Evolutionary conservation across 2,113 vertebrate genomes (phyloP).

Genomic region (Equus przewalskii): DNA sequence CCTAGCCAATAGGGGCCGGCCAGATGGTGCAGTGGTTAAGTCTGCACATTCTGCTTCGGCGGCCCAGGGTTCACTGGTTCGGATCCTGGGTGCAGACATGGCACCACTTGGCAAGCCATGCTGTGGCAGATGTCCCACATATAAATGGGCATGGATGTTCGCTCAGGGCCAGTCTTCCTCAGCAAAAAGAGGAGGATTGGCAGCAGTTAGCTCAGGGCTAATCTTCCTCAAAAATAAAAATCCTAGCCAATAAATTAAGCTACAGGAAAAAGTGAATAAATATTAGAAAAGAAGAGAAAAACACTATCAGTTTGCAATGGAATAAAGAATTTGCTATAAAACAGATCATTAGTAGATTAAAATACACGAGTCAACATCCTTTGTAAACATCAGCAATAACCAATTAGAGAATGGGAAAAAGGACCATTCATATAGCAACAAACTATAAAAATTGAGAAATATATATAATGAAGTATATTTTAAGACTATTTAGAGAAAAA

Average conservation of each 20-base stretch:
- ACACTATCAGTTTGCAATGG: background rate
- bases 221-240: background rate
- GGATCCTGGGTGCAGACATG: too few species aligned
- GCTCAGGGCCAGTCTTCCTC: too few species aligned
- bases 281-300: background rate
- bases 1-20: background rate
- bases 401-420: background rate
- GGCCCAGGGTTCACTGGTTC: too few species aligned
- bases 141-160: too few species aligned
- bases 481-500: conserved; percentile 1
- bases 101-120: too few species aligned
- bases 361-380: background rate
- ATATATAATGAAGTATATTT: background rate
- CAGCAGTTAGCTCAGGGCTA: too few species aligned
- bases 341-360: background rate
- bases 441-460: background rate
- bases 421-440: background rate
- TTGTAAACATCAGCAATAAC: background rate
- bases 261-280: conserved; percentile 3
- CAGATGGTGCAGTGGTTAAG: too few species aligned
- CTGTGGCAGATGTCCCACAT: too few species aligned
- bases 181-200: too few species aligned
- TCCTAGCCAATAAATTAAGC: background rate
- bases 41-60: too few species aligned
- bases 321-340: background rate